Percentiles rank a stretch among this genome's conserved stretches.
phyloP scores from a whole-genome alignment of 2,797 vertebrate species.

The Megaceryle alcyon region DNA sequence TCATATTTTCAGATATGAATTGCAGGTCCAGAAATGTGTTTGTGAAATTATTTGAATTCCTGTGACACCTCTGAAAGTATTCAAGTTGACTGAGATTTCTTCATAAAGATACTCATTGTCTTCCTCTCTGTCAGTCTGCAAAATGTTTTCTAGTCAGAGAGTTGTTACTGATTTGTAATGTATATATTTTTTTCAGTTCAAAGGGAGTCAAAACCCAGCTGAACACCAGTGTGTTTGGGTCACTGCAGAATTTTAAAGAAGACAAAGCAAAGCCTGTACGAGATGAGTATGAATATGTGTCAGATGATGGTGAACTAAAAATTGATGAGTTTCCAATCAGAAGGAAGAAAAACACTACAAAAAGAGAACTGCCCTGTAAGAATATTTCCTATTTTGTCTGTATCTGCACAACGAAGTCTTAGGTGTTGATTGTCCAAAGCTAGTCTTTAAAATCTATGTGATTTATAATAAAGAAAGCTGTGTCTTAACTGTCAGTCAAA shows the following conservation, averaged over 20 bases:
- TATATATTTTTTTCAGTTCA: slow-evolving; percentile 78
- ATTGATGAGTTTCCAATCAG: slow-evolving; percentile 99
- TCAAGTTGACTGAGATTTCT: not conserved
- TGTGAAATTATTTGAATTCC: not conserved
- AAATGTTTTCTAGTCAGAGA: not conserved
- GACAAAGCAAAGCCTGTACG: slow-evolving; percentile 94
- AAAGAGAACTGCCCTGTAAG: slow-evolving; percentile 96
- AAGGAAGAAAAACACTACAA: slow-evolving; percentile 92
- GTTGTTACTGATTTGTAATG: not conserved
- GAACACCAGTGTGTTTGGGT: slow-evolving; percentile 92
- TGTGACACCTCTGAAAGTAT: not conserved
- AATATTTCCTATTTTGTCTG: not conserved
- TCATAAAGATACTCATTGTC: not conserved
- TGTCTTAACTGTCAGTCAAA: not conserved
- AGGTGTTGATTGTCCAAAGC: not conserved
- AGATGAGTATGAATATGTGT: slow-evolving; percentile 98
- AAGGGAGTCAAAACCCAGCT: slow-evolving; percentile 91
- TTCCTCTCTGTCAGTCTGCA: not conserved
- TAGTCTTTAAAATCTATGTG: not conserved
- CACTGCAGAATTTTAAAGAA: slow-evolving; percentile 96
- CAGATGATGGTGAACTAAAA: slow-evolving; percentile 96
- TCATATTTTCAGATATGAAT: not conserved
- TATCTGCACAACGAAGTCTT: not conserved
- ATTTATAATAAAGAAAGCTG: not conserved
- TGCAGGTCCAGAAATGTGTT: not conserved